phyloP scores from a whole-genome alignment of 1,140 invertebrate species.

The Drosophila triauraria region DNA sequence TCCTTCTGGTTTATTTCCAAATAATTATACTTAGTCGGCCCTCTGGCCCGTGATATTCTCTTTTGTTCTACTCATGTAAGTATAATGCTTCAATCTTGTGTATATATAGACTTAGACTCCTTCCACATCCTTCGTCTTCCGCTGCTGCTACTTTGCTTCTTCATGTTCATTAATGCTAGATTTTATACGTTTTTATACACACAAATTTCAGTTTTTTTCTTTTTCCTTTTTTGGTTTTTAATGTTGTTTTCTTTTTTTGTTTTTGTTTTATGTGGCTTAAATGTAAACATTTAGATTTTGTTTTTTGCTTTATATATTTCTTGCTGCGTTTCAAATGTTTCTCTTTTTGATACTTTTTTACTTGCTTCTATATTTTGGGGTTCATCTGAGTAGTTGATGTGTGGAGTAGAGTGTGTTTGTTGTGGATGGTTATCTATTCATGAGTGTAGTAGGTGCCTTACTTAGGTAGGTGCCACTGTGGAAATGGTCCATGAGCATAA shows the following conservation, averaged over 20 bases:
- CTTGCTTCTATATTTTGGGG: constrained; percentile 55
- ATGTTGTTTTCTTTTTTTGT: constrained; percentile 20
- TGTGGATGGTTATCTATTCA: constrained; percentile 45
- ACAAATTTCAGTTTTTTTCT: constrained; percentile 77
- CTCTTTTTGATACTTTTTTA: constrained; percentile 14
- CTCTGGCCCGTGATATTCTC: constrained; percentile 42
- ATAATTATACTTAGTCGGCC: constrained; percentile 71
- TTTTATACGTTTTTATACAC: constrained; percentile 78
- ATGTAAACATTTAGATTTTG: constrained; percentile 75
- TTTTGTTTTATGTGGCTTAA: constrained; percentile 67
- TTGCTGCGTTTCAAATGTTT: constrained; percentile 63
- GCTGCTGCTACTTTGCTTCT: constrained; percentile 24
- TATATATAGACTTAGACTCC: constrained; percentile 45
- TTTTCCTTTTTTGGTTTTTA: constrained; percentile 12
- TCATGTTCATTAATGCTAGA: constrained; percentile 68
- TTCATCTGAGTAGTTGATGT: constrained; percentile 73
- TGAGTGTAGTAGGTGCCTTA: constrained; percentile 55
- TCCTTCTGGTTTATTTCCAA: constrained; percentile 31
- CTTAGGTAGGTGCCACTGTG: constrained; percentile 64
- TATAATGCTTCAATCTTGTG: constrained; percentile 55
- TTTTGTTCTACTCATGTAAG: constrained; percentile 40
- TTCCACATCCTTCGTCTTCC: constrained; percentile 27
- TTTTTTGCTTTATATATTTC: constrained; percentile 59
- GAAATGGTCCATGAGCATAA: constrained; percentile 48
- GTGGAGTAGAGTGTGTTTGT: constrained; percentile 38